These are phyloP conservation scores for Drosophila formosana DNA, from an alignment of 2,888 invertebrate species.

Conservation along the genomic window DNA sequence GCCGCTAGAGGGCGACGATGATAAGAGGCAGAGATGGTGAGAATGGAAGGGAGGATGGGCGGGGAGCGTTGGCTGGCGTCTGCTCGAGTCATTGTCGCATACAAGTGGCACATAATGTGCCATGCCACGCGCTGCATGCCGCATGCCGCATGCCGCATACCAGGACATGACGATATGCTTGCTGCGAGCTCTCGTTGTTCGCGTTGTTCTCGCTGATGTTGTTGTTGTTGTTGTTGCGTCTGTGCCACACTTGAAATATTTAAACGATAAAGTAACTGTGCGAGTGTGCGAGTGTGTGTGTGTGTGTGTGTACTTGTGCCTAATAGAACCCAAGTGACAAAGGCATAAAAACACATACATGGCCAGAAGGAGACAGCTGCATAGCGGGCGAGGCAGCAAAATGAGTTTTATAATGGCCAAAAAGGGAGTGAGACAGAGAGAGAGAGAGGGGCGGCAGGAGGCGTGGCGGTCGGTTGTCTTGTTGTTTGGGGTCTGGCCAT, in stretches of 20 bases:
- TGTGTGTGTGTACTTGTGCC: conserved; percentile 59
- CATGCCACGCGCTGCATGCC: conserved; percentile 51
- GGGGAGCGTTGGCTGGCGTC: conserved; percentile 12
- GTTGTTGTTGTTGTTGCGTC: conserved; percentile 33
- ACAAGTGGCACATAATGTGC: conserved; percentile 69
- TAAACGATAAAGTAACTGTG: conserved; percentile 64
- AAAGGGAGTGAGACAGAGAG: background rate
- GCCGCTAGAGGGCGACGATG: background rate
- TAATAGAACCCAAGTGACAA: conserved; percentile 79
- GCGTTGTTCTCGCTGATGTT: conserved; percentile 6
- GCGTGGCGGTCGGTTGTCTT: conserved; percentile 7
- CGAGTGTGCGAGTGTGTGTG: conserved; percentile 16
- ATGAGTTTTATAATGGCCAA: conserved; percentile 2
- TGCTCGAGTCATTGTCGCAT: conserved; percentile 68
- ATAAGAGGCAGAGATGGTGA: too few relatives aligned
- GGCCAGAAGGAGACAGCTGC: background rate
- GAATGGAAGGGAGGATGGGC: too few relatives aligned
- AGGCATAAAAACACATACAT: conserved; percentile 49
- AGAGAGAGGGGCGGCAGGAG: background rate
- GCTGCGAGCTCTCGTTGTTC: conserved; percentile 7
- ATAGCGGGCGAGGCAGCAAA: conserved; percentile 1
- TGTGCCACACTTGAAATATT: conserved; percentile 72
- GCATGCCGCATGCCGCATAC: conserved; percentile 29
- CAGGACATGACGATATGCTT: conserved; percentile 51
- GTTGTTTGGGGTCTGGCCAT: conserved; percentile 61